Percentiles rank a stretch among this genome's conserved stretches.
These are phyloP conservation scores for Psephotus haematonotus DNA, from an alignment of 2,113 vertebrate genomes.

Conservation along the genomic window DNA sequence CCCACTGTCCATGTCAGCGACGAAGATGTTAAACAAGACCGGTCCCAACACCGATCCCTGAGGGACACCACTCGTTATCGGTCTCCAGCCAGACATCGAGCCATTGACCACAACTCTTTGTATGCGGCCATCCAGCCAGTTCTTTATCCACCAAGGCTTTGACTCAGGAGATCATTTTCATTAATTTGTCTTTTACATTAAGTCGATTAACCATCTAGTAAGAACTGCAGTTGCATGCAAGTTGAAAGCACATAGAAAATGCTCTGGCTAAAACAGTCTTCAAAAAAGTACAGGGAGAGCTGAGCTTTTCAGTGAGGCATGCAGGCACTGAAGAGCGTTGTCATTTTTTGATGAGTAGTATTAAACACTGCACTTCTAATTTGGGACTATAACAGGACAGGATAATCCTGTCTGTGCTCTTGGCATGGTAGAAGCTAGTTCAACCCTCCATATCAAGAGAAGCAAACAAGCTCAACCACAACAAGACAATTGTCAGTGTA, in stretches of 20 bases:
- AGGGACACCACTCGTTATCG: too few species aligned
- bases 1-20: too few species aligned
- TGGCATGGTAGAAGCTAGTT: accelerated
- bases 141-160: background rate
- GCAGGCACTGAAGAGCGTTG: background rate
- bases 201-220: background rate
- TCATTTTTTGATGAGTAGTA: background rate
- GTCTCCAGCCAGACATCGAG: too few species aligned
- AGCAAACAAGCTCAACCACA: background rate
- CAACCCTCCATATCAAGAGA: background rate
- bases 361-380: background rate
- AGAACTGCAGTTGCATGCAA: background rate
- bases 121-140: too few species aligned
- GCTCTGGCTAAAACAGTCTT: background rate
- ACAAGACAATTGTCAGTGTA: background rate
- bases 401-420: background rate
- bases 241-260: background rate
- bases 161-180: background rate
- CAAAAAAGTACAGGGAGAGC: background rate
- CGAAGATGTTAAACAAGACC: too few species aligned
- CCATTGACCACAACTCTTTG: too few species aligned
- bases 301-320: background rate
- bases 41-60: too few species aligned
- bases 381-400: background rate
- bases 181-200: background rate